A percentile compares a stretch with the other conserved stretches of the same genome.
Evolutionary conservation across 2,888 invertebrate species (phyloP).

Genomic region (Chrysolina haemoptera): DNA sequence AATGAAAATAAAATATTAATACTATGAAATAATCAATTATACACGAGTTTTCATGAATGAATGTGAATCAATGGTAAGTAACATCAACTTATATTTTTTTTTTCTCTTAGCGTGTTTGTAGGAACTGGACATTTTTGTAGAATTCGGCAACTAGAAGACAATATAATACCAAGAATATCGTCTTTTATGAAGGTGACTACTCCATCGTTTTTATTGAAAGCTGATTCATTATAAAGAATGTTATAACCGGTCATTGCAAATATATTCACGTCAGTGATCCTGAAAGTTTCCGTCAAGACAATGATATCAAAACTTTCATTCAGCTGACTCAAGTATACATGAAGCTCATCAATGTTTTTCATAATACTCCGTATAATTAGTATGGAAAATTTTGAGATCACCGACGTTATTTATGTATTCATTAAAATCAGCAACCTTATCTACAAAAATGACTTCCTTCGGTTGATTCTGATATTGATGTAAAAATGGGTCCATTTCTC

Average conservation of each 20-base stretch:
- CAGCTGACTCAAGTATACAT: not conserved
- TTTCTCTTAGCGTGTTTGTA: no score
- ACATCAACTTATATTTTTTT: no score
- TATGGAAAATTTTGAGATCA: not conserved
- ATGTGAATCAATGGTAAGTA: no score
- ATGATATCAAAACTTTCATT: conserved; percentile 2
- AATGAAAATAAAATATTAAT: no score
- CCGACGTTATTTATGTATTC: no score
- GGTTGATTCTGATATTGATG: conserved; percentile 1
- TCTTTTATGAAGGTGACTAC: not conserved
- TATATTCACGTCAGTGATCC: not conserved
- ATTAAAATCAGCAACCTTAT: not conserved
- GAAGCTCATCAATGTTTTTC: conserved; percentile 4
- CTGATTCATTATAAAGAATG: not conserved
- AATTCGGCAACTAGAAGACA: no score
- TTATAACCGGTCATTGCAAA: not conserved
- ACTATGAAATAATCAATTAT: no score
- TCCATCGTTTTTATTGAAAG: not conserved
- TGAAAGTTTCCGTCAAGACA: not conserved
- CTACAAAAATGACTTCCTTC: not conserved
- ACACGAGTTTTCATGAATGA: no score
- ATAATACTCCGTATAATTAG: not conserved
- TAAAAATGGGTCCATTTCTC: not conserved
- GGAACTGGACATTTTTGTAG: no score
- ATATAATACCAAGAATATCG: no score